Base-by-base conservation (phyloP, 2,888 invertebrate genomes). In the Epinotia demarniana region DNA sequence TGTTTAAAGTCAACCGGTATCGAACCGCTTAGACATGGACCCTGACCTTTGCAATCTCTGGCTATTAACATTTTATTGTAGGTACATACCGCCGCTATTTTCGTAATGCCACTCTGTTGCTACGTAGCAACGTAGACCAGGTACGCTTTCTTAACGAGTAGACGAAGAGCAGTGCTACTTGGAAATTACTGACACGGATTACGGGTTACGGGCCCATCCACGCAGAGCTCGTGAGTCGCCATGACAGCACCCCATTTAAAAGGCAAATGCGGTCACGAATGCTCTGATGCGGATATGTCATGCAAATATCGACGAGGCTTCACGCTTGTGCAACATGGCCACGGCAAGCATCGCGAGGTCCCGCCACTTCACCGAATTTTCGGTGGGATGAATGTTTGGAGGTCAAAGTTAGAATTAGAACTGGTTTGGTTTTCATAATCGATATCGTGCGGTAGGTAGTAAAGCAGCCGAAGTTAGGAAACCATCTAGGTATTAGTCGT, bases 251-350 rank as follows among this genome's bases (percentile, higher is more conserved):
- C 84, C 87, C 85, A 91, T 91, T 91, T 91, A 88, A 88, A 92
- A 90, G 87, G 89, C 91, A 91, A 92, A 91, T 90, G 86, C 86
- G 87, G 88, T 91, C 92, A 92, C 92, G 92, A 91, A 85, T 39
- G 86, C 83, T 86, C 86, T 85, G 61, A 71, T 53, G 70, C 70
- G 75, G 75, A 75, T 71, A 60, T 75, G 70, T 75, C 75, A 71
- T 68, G 70, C 60, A 23, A 66, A 75, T 75, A 75, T 70, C 73
- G 73, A 53, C 33, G 58, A 58, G 69, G 63, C 70, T 64, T 58
- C 63, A 46, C 46, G 55, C 46, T 75, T 68, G 58, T 63, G 67
- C 71, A 77, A 75, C 49, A 19, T 39, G 18, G 68, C 43, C 9
- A 5, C 71, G 27, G n/a, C 71, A 9, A 18, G 19, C 67, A 43